Base-by-base conservation (phyloP, 2,797 vertebrate genomes). In the Crocidura indochinensis region DNA sequence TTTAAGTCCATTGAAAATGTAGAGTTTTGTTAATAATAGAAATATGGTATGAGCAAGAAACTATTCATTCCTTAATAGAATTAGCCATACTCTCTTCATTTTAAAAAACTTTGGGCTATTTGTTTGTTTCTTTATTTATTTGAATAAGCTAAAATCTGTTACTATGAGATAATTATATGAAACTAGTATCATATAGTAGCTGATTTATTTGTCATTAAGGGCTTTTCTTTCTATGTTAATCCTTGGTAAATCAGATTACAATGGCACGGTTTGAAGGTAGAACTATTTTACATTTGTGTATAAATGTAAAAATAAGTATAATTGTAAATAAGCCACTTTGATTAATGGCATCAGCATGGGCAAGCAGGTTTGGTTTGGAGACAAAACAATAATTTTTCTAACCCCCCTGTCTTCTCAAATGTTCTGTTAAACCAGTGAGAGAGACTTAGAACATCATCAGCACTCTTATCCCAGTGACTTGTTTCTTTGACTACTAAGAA, bases 1-100 rank as follows among this genome's bases (percentile, higher is more conserved):
- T 84, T 86, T 90, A 91, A 87, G 69, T 77, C 86, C 84, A 77
- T 91, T 95, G 86, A 75, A 91, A 92, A 88, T 91, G 90, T 88
- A 71, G 65, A 71, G 5, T 95, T 64, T 94, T 77, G 82, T 93
- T 95, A 95, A 68, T 93, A 92, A 94, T 53, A 82, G 24, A 67
- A 88, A 75, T 76, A 15, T 86, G 80, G 92, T 77, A 72, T 71
- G 91, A 88, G 56, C 67, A 95, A 90, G 95, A 76, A 94, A 87
- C 95, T 92, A 92, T 14, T 49, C 83, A 49, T 79, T 80, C 84
- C 88, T 80, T 74, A 31, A 94, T 82, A 71, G 86, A 85, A 92
- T 92, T 22, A 91, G 75, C 46, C 78, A 89, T 9, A 2, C 69
- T 74, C 47, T 89, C 60, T 95, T 94, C 72, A 87, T 85, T 92